Conservation (phyloP, 2,113 vertebrate genomes). For the Ascaphus truei region DNA sequence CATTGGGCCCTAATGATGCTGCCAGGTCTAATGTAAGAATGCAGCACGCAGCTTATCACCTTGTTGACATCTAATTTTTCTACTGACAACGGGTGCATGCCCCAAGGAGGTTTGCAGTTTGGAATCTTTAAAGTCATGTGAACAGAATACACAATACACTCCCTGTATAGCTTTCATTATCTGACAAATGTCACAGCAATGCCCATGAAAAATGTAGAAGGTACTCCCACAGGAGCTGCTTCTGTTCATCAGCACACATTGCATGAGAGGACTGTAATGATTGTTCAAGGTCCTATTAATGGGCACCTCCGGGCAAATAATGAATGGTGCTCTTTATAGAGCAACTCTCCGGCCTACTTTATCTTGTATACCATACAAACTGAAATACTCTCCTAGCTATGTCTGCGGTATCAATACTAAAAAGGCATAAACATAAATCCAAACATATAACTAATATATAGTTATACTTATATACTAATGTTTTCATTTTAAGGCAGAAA, state of each 20-base stretch:
- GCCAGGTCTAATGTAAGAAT: slow-evolving; percentile 49
- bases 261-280: slow-evolving; percentile 20
- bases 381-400: background rate
- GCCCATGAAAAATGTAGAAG: slow-evolving; percentile 25
- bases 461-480: too few species aligned
- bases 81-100: slow-evolving; percentile 53
- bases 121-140: slow-evolving; percentile 45
- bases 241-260: slow-evolving; percentile 45
- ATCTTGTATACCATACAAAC: background rate
- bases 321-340: slow-evolving; percentile 9
- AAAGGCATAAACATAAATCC: background rate
- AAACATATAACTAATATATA: too few species aligned
- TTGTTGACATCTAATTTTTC: slow-evolving; percentile 63
- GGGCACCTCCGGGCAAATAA: slow-evolving; percentile 13
- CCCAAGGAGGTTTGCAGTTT: slow-evolving; percentile 47
- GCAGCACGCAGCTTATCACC: slow-evolving; percentile 51
- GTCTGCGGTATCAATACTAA: background rate
- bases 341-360: background rate
- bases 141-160: slow-evolving; percentile 48
- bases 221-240: slow-evolving; percentile 46
- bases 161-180: slow-evolving; percentile 46
- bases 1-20: slow-evolving; percentile 51
- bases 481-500: too few species aligned
- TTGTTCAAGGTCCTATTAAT: slow-evolving; percentile 31
- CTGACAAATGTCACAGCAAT: slow-evolving; percentile 43